These are phyloP conservation scores for Abrostola tripartita DNA, from an alignment of 2,888 invertebrate genomes.

Conservation along the genomic window DNA sequence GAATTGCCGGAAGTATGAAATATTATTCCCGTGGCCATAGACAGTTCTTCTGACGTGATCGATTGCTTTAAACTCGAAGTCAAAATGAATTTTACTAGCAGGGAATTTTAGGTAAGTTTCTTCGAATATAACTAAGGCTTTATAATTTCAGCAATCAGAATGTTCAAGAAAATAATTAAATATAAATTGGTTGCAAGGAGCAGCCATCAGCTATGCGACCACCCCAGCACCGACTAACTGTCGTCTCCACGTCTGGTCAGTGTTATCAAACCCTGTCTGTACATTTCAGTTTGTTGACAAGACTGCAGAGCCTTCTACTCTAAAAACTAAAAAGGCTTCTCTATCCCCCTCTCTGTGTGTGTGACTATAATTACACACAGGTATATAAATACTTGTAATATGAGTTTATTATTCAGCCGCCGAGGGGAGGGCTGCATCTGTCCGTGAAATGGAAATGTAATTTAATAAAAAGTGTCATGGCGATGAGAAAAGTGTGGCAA, in stretches of 20 bases:
- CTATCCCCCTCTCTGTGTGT: too few relatives aligned
- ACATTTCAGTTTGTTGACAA: too few relatives aligned
- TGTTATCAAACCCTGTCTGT: too few relatives aligned
- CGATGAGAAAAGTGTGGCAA: slow-evolving; percentile 5
- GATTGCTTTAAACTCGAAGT: slow-evolving; percentile 20
- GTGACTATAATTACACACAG: background rate
- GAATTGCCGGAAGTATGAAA: slow-evolving; percentile 28
- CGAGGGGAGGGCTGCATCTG: background rate
- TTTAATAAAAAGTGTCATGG: slow-evolving; percentile 26
- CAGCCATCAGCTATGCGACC: too few relatives aligned
- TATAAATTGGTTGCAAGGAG: too few relatives aligned
- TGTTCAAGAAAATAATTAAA: too few relatives aligned
- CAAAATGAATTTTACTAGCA: background rate
- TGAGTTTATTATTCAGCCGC: slow-evolving; percentile 5
- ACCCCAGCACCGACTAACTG: too few relatives aligned
- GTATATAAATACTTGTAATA: background rate
- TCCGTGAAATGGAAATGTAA: slow-evolving; percentile 30
- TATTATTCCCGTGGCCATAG: slow-evolving; percentile 35
- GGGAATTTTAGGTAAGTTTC: too few relatives aligned
- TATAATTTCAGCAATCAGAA: too few relatives aligned
- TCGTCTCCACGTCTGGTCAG: too few relatives aligned
- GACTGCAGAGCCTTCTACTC: background rate
- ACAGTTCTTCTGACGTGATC: slow-evolving; percentile 29
- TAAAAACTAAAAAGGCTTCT: too few relatives aligned
- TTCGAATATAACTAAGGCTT: too few relatives aligned